Base-by-base conservation (phyloP, 1,140 invertebrate species). In the Drosophila melanica region DNA sequence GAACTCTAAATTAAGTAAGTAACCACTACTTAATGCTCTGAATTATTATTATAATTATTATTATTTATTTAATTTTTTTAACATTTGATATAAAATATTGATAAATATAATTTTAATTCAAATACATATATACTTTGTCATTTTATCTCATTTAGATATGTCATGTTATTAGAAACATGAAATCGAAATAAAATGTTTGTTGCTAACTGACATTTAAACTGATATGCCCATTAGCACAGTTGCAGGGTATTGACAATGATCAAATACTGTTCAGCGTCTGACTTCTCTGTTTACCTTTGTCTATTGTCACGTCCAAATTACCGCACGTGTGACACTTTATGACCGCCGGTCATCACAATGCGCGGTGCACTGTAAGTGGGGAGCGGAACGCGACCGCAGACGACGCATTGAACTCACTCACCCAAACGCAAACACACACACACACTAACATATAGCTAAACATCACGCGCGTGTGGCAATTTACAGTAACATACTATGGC, bases 401-500 rank as follows among this genome's bases (percentile, higher is more conserved):
- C 30, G 18, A 16, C 50, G 33, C 51, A 41, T 27, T 66, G 47
- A 67, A 55, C 64, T 39, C 16, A 27, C 37, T 12, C 30, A 57
- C 58, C 14, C 42, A 39, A 35, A 48, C 55, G 37, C 23, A 30
- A 16, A 57, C 62, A 39, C 48, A 41, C 51, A 44, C 37, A 48
- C 57, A 51, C 54, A 37, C 62, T 3, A 23, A 45, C 48, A 71
- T 58, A 68, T 41, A 7, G 41, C 42, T 33, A 69, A 75, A 66
- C 16, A 63, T 12, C 64, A 67, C 62, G 82, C 82, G 84, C 84
- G 72, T 87, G 82, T 69, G 70, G 68, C 77, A 66, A 70, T 74
- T 75, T 75, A 75, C 70, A 77, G 69, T 77, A 70, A 74, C 62
- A 81, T 75, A 53, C 66, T 59, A 57, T 65, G 62, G 59, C 69